These are phyloP conservation scores for Azemiops feae DNA, from an alignment of 2,113 vertebrate species.

Conservation along the genomic window DNA sequence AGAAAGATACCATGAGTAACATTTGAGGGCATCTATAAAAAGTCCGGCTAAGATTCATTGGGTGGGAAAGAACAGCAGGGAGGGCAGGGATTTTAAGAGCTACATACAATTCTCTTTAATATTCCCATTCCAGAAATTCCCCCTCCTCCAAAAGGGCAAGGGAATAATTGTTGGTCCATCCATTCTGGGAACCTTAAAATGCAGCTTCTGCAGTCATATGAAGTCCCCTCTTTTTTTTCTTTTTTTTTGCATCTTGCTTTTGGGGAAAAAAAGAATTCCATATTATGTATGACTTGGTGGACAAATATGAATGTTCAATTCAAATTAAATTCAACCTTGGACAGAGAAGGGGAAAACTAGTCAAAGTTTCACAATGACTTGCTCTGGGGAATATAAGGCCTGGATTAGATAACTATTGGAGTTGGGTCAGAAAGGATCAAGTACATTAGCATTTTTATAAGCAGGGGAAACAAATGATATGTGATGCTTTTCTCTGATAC, in stretches of 20 bases:
- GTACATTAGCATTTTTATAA: not conserved
- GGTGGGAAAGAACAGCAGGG: not conserved
- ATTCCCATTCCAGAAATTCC: not conserved
- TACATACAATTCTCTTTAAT: not conserved
- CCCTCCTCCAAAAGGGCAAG: not conserved
- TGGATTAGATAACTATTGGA: not conserved
- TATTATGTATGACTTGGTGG: not conserved
- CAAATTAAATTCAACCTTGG: not conserved
- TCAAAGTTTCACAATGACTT: not conserved
- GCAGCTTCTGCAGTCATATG: not conserved
- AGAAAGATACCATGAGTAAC: not conserved
- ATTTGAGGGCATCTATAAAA: not conserved
- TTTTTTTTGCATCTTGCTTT: not conserved
- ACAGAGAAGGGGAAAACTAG: not conserved
- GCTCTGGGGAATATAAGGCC: not conserved
- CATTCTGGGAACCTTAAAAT: not conserved
- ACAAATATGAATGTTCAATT: not conserved
- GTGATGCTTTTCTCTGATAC: not conserved
- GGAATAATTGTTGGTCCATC: not conserved
- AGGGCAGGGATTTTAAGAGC: not conserved
- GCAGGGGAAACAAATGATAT: not conserved
- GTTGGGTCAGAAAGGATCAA: not conserved
- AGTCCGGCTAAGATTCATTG: not conserved
- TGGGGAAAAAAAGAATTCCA: not conserved
- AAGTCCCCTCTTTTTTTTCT: not conserved